Evolutionary conservation across 1,140 invertebrate genomes (phyloP), one percentile per base, ranked within the genome.

Genomic region (Meloidogyne chitwoodi): DNA sequence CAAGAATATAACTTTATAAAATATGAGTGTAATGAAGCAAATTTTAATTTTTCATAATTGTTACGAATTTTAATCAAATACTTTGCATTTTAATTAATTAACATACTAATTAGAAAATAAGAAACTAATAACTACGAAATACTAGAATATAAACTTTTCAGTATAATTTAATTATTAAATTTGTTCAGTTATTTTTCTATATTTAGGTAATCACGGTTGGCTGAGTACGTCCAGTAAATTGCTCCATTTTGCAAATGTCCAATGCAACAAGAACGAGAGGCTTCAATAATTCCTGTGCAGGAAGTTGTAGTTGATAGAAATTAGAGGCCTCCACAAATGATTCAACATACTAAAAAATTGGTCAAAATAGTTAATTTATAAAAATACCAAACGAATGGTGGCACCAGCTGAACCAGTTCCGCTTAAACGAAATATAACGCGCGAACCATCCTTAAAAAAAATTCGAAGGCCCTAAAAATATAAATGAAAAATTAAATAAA

Each of bases 331-430:
- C 83, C 74, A 82, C 92, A 91, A 48, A 90, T 90, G 77, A 78
- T 89, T 88, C 67, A 88, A 73, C 82, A 94, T 93, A 87, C 71
- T 73, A 29, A 38, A 29, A 64, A 12, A 31, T 31, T 26, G 31
- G 22, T 38, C 38, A 31, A 14, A 14, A 26, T 16, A 68, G 31
- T 14, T 98, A 98, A 69, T 12, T n/a, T 29, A 41, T 34, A 3
- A 27, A 38, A 61, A 26, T 14, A 73, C 71, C 27, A 98, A 84
- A 71, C 96, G 91, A 80, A 99, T 93, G 19, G 97, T 99, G 19
- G 96, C 96, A 8, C 96, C 96, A 74, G 92, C 93, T 88, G 94
- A 96, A 78, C 97, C 97, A 8, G 97, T 99, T 68, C 97, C 97
- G 87, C 94, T 97, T 63, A 99, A 90, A 66, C 97, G 91, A 88